Percentiles rank a stretch among this genome's conserved stretches.
Evolutionary conservation across 2,888 invertebrate species (phyloP).

Genomic region (Balanococcus diminutus): DNA sequence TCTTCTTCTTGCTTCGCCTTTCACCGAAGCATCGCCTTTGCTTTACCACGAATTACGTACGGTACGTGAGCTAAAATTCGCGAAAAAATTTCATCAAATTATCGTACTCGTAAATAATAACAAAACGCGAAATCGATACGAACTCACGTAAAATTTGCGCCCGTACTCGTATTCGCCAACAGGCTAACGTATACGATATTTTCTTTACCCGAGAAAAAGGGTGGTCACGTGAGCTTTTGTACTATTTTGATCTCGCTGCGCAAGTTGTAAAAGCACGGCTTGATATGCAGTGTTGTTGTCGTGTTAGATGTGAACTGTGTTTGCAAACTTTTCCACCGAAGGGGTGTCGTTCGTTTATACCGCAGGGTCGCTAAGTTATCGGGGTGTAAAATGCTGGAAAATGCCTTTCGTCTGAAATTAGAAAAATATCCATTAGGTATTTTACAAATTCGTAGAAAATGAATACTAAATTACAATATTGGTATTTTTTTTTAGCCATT

Average conservation of each 20-base stretch:
- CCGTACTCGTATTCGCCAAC: background rate
- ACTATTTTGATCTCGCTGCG: background rate
- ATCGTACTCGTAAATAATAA: background rate
- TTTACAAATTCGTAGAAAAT: too few species aligned
- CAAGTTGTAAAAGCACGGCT: background rate
- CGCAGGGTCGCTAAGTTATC: too few species aligned
- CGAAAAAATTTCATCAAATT: background rate
- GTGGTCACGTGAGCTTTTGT: conserved; percentile 20
- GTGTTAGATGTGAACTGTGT: background rate
- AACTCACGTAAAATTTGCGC: background rate
- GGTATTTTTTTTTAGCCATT: too few species aligned
- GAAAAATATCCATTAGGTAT: too few species aligned
- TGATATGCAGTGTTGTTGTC: background rate
- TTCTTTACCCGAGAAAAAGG: background rate
- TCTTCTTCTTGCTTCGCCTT: background rate
- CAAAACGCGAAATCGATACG: background rate
- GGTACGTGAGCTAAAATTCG: background rate
- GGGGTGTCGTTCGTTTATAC: too few species aligned
- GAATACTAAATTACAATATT: too few species aligned
- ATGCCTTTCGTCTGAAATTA: too few species aligned
- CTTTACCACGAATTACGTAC: background rate
- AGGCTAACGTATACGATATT: background rate
- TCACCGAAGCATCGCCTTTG: background rate
- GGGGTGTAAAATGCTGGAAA: too few species aligned
- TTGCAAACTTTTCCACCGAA: too few species aligned